Evolutionary conservation across 2,797 vertebrate species (phyloP), one percentile per base, ranked within the genome.

Genomic region (Martes flavigula): DNA sequence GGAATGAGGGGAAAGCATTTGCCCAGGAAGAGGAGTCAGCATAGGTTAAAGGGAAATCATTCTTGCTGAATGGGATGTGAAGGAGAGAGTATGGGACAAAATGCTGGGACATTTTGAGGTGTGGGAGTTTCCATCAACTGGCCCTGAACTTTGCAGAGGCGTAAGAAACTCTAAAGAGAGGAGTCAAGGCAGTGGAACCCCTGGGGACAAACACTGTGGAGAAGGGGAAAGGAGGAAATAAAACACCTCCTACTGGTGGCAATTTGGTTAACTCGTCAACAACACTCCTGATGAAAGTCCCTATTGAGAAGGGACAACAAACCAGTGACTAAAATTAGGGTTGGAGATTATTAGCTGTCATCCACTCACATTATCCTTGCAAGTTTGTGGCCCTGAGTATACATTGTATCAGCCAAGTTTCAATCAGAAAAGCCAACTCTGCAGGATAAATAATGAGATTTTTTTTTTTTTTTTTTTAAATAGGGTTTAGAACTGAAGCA

Each of bases 11-110:
- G 30, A 30, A 51, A 21, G 60, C 62, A 17, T 0, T 56, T 40
- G 56, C 56, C 70, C 23, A 17, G n/a, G 40, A 30, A 54, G 46
- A 62, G 58, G 38, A 13, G 3, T 54, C 40, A 30, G 54, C 9
- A 10, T 0, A 5, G 38, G 14, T 3, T 46, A n/a, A 17, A 58
- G 25, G 38, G 51, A 51, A 60, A 12, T 10, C 8, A n/a, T 68
- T 60, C 51, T 35, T 46, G 25, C 66, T 66, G 32, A 72, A 68
- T 35, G 72, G 25, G 7, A 46, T 30, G 27, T 43, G 56, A 75
- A 56, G 18, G n/a, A 32, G 56, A 68, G 35, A 54, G 43, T 30
- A 21, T 9, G 40, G 21, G 12, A 0, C 2, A 10, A 58, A 51
- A 35, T 1, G 5, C 9, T 72, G 48, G 51, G 40, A 32, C 1